Percentiles rank a stretch among this genome's conserved stretches.
phyloP scores from a whole-genome alignment of 2,113 vertebrate species.

The Phalacrocorax brasilianus region DNA sequence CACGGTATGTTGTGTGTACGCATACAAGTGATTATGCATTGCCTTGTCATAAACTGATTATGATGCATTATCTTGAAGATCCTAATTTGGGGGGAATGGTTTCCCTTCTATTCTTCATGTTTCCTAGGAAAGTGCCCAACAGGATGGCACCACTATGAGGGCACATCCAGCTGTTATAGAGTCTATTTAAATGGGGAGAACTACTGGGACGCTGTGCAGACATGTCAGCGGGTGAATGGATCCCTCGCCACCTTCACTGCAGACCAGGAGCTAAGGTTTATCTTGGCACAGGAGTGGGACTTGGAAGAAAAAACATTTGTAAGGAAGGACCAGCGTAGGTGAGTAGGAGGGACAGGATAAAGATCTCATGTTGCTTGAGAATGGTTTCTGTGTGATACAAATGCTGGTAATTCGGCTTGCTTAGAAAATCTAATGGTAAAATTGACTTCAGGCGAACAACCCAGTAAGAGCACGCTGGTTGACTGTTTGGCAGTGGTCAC shows the following conservation, averaged over 20 bases:
- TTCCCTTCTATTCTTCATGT: slow-evolving; percentile 76
- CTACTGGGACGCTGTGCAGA: slow-evolving; percentile 97
- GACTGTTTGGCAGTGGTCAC: not conserved
- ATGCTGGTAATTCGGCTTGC: not conserved
- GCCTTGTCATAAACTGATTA: not conserved
- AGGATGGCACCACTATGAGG: slow-evolving; percentile 98
- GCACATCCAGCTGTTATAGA: slow-evolving; percentile 95
- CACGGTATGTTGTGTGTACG: fast-evolving
- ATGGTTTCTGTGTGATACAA: not conserved
- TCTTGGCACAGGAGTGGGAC: slow-evolving; percentile 94
- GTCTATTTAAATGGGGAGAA: slow-evolving; percentile 93
- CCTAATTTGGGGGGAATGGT: slow-evolving; percentile 73
- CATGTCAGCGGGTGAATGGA: slow-evolving; percentile 92
- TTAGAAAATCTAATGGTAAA: not conserved
- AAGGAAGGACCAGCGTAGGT: slow-evolving; percentile 91
- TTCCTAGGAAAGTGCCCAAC: slow-evolving; percentile 95
- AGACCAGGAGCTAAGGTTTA: slow-evolving; percentile 94
- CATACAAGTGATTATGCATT: not conserved
- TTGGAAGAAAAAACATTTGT: slow-evolving; percentile 87
- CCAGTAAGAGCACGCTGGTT: not conserved
- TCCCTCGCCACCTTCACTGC: slow-evolving; percentile 94
- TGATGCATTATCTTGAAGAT: not conserved
- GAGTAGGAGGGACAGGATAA: slow-evolving; percentile 53
- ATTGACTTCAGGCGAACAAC: not conserved
- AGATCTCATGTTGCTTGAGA: fast-evolving